Percentiles rank a stretch among this genome's conserved stretches.
These are phyloP conservation scores for Acipenser transmontanus DNA, from an alignment of 2,797 vertebrate species.

Conservation along the genomic window DNA sequence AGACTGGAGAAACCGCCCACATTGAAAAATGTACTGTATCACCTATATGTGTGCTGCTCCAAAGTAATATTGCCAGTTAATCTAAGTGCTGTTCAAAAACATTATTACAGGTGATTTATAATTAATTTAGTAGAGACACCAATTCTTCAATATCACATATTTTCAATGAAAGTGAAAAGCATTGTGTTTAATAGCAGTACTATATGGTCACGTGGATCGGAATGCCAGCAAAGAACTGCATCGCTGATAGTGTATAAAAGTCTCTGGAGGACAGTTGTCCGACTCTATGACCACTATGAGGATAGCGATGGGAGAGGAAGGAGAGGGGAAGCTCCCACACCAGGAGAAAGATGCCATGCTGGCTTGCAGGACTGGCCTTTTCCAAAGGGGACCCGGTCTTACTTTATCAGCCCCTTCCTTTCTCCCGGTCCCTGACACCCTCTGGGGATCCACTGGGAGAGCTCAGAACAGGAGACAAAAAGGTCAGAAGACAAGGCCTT, in stretches of 20 bases:
- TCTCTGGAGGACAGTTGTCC: not conserved
- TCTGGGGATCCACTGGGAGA: slow-evolving; percentile 36
- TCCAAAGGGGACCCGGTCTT: slow-evolving; percentile 32
- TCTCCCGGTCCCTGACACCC: slow-evolving; percentile 44
- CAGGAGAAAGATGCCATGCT: slow-evolving; percentile 48
- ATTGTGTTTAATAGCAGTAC: not conserved
- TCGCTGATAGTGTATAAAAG: not conserved
- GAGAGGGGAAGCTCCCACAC: slow-evolving; percentile 33
- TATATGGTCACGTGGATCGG: not conserved
- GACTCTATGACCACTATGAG: slow-evolving; percentile 13
- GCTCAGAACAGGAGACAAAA: not conserved
- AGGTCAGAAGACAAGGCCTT: slow-evolving; percentile 42
- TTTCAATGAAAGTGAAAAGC: not conserved
- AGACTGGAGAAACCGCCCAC: too few relatives aligned
- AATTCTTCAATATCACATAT: not conserved
- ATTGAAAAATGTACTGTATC: not conserved
- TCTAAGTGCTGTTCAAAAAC: too few relatives aligned
- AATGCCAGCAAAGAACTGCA: not conserved
- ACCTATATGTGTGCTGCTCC: not conserved
- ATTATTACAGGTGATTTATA: not conserved
- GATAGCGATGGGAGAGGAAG: slow-evolving; percentile 20
- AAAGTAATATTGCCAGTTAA: too few relatives aligned
- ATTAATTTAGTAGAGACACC: not conserved
- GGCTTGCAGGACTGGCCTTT: slow-evolving; percentile 43
- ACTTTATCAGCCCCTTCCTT: slow-evolving; percentile 42